Evolutionary conservation across 2,888 invertebrate species (phyloP), one percentile per base, ranked within the genome.

Genomic region (Cheilosia vernalis): DNA sequence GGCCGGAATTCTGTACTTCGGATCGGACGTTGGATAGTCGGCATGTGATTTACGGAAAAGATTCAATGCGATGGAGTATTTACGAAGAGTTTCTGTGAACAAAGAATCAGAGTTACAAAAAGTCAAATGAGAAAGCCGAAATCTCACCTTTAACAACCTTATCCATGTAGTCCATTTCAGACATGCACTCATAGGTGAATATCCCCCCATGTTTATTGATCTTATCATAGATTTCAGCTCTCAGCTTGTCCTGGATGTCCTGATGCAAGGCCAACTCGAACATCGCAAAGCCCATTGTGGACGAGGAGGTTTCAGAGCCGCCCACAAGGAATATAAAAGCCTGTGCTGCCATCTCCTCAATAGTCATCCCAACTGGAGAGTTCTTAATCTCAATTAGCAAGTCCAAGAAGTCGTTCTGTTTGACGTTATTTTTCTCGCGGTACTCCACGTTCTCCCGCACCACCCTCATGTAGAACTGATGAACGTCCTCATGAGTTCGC

Each of bases 261-360:
- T 89, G 90, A 19, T 90, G 89, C 15, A 89, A 40, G 0, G 91
- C 90, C 63, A 92, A 64, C 73, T 92, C 92, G 56, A 90, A 91
- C 0, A 92, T 87, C 4, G 90, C 90, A 80, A 94, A 94, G 77
- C 93, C 93, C 3, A 95, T 93, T 0, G 94, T 93, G 0, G 94
- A 93, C 0, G 95, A 94, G 0, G 94, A 94, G 0, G 95, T 94
- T 89, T 94, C 94, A 87, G 95, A 94, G 0, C 95, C 95, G 7
- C 94, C 91, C 15, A 90, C 33, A 9, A 91, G 87, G 61, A 91
- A 92, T 0, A 89, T 88, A 73, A 91, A 92, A 0, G 89, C 88
- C 56, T 92, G 91, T 0, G 91, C 92, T 1, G 90, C 89, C 13
- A 92, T 88, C 78, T 91, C 88, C n/a, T 90, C 89, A 0, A 87